These are phyloP conservation scores for Ptychobarbus kaznakovi DNA, from an alignment of 2,797 vertebrate species.

Conservation along the genomic window DNA sequence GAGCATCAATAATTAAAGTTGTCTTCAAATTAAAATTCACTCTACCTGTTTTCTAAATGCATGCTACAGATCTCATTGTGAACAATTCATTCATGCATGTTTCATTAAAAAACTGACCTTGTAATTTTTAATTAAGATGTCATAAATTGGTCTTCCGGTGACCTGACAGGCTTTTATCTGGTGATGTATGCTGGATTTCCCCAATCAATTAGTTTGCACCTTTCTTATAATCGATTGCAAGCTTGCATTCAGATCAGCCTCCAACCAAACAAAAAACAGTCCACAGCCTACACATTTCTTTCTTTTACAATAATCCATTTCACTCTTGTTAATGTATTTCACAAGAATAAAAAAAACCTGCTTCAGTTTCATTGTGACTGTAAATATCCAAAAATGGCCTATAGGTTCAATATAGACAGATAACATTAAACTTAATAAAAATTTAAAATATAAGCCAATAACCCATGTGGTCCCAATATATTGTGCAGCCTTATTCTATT, in stretches of 20 bases:
- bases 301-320: not conserved
- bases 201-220: conserved; percentile 6
- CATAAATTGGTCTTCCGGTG: not conserved
- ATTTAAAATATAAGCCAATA: too few species aligned
- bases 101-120: not conserved
- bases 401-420: not conserved
- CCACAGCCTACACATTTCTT: not conserved
- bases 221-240: not conserved
- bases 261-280: not conserved
- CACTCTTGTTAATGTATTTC: not conserved
- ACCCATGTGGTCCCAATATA: not conserved
- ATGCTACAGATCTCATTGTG: not conserved
- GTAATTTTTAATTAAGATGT: not conserved
- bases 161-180: not conserved
- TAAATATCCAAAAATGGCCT: not conserved
- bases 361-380: not conserved
- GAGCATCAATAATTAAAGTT: not conserved
- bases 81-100: not conserved
- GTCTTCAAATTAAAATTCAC: not conserved
- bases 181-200: not conserved
- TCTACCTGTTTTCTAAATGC: not conserved
- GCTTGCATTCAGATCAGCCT: not conserved
- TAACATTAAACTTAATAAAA: not conserved
- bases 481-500: not conserved
- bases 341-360: not conserved